phyloP scores from a whole-genome alignment of 1,140 invertebrate species.

The Camponotus vicinus region DNA sequence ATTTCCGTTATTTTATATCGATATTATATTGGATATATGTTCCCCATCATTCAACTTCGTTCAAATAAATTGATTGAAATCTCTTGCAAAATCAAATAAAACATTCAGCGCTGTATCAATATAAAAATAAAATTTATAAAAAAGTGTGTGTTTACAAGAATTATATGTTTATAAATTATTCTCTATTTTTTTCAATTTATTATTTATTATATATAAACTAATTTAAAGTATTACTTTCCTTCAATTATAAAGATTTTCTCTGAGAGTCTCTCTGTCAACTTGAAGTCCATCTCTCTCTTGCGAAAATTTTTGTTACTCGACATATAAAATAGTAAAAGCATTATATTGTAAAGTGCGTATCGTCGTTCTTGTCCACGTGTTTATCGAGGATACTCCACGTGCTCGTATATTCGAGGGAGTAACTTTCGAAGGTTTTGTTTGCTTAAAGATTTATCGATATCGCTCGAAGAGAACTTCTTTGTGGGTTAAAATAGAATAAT shows the following conservation, averaged over 20 bases:
- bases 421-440: conserved; percentile 43
- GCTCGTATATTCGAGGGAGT: conserved; percentile 27
- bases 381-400: conserved; percentile 49
- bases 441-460: conserved; percentile 55
- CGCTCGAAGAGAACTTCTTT: conserved; percentile 43
- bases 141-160: not conserved
- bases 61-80: conserved; percentile 1
- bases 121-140: not conserved
- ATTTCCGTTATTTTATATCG: conserved; percentile 17
- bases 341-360: conserved; percentile 45
- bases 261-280: not conserved
- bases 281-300: not conserved
- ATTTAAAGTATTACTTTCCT: not conserved
- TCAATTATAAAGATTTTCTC: not conserved
- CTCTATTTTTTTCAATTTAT: not conserved
- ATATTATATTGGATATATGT: not conserved
- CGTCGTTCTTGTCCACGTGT: conserved; percentile 50
- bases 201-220: not conserved
- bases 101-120: not conserved
- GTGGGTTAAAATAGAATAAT: conserved; percentile 59
- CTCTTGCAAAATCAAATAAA: not conserved
- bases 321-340: conserved; percentile 37
- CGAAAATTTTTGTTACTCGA: conserved; percentile 15
- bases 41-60: not conserved
- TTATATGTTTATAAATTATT: conserved; percentile 7